Conservation (phyloP, 2,797 vertebrate species). For the Ciconia nigra region DNA sequence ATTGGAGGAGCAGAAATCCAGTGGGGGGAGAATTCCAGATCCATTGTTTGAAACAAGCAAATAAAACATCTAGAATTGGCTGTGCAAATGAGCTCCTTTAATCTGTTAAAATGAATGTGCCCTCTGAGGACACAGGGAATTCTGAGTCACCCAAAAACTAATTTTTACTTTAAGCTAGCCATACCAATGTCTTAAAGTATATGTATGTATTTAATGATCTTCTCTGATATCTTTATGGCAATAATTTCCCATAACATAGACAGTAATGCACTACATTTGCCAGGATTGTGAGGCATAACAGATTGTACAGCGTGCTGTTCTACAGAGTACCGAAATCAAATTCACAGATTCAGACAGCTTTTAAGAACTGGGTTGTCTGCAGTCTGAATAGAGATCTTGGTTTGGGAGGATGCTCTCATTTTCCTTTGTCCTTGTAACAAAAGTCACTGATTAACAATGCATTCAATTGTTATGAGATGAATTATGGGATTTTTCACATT, state of each 20-base stretch:
- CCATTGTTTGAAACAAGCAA: neutral
- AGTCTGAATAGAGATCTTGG: neutral
- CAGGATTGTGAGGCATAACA: neutral
- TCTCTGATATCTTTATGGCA: neutral
- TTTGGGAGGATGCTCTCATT: neutral
- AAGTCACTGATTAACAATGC: conserved; percentile 29
- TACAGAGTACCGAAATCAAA: neutral
- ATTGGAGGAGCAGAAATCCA: neutral
- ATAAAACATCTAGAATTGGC: neutral
- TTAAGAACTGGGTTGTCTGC: neutral
- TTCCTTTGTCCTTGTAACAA: conserved; percentile 46
- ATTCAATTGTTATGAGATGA: neutral
- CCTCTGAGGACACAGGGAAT: neutral
- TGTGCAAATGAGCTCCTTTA: neutral
- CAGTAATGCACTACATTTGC: neutral
- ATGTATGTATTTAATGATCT: neutral
- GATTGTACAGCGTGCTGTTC: neutral
- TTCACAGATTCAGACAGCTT: neutral
- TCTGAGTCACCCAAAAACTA: neutral
- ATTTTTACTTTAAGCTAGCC: neutral
- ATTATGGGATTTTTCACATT: conserved; percentile 11
- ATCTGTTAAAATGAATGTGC: neutral
- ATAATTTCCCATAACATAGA: neutral
- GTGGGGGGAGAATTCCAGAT: neutral
- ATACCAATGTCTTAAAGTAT: neutral